phyloP scores from a whole-genome alignment of 2,888 invertebrate species.

The Eilema sororculum region DNA sequence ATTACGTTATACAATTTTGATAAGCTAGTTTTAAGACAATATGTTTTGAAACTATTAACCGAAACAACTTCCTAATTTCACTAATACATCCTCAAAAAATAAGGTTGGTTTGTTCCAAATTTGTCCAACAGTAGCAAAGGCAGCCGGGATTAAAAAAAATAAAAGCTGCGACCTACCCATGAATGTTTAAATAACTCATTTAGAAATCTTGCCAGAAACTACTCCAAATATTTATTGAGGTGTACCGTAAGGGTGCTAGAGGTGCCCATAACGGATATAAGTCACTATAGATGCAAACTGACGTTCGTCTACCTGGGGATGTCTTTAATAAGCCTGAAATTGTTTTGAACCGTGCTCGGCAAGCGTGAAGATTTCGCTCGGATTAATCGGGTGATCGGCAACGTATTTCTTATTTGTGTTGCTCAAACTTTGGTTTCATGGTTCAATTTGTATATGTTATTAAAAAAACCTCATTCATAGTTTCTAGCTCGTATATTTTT shows the following conservation, averaged over 20 bases:
- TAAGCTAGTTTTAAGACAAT: no score
- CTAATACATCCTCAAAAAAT: background rate
- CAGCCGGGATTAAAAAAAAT: slow-evolving; percentile 15
- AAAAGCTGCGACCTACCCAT: slow-evolving; percentile 17
- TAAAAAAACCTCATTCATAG: background rate
- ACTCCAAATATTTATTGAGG: slow-evolving; percentile 72
- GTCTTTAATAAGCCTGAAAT: slow-evolving; percentile 83
- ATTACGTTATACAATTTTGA: no score
- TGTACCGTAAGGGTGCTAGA: slow-evolving; percentile 60
- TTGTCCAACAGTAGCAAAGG: slow-evolving; percentile 13
- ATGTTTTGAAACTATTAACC: no score
- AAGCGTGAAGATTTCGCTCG: slow-evolving; percentile 82
- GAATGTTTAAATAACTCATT: slow-evolving; percentile 51
- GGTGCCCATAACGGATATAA: slow-evolving; percentile 56
- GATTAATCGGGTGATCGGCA: slow-evolving; percentile 74
- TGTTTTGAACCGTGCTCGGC: slow-evolving; percentile 82
- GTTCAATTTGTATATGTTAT: background rate
- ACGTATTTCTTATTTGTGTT: slow-evolving; percentile 60
- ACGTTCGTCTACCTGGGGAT: slow-evolving; percentile 67
- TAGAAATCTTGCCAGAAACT: slow-evolving; percentile 50
- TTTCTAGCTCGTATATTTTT: background rate
- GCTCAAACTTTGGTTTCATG: slow-evolving; percentile 65
- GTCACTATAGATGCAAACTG: slow-evolving; percentile 50
- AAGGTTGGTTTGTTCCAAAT: background rate
- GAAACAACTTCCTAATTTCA: no score